Evolutionary conservation across 2,888 invertebrate species (phyloP).

Genomic region (Hypena proboscidalis): DNA sequence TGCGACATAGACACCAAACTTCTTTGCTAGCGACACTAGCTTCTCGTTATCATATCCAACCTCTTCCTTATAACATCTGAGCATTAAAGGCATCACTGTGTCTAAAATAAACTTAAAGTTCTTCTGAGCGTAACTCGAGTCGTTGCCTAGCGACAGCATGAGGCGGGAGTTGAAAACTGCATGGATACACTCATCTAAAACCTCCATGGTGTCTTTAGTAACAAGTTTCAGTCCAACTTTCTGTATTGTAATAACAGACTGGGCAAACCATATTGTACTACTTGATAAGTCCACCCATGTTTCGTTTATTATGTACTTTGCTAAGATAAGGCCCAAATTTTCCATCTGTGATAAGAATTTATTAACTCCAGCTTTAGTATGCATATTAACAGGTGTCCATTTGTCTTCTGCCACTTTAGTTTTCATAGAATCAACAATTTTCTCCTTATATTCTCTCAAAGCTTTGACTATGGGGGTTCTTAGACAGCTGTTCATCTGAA

Average conservation of each 20-base stretch:
- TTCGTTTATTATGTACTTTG: slow-evolving; percentile 86
- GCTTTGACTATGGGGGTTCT: slow-evolving; percentile 91
- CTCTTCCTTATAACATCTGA: slow-evolving; percentile 86
- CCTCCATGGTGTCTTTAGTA: slow-evolving; percentile 90
- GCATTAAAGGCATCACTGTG: slow-evolving; percentile 87
- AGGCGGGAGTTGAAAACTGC: slow-evolving; percentile 91
- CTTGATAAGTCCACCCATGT: slow-evolving; percentile 91
- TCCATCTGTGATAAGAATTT: slow-evolving; percentile 90
- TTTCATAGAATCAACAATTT: slow-evolving; percentile 93
- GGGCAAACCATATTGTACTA: slow-evolving; percentile 92
- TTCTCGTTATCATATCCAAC: slow-evolving; percentile 86
- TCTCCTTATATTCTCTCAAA: slow-evolving; percentile 91
- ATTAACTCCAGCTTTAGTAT: slow-evolving; percentile 88
- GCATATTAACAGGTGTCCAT: slow-evolving; percentile 93
- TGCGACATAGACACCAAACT: slow-evolving; percentile 81
- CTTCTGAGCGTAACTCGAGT: slow-evolving; percentile 82
- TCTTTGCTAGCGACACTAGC: slow-evolving; percentile 79
- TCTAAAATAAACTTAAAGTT: slow-evolving; percentile 90
- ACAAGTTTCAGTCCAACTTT: slow-evolving; percentile 91
- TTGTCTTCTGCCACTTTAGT: slow-evolving; percentile 91
- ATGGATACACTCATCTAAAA: slow-evolving; percentile 89
- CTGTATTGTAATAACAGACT: slow-evolving; percentile 89
- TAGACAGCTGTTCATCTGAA: slow-evolving; percentile 94
- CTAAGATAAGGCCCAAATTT: slow-evolving; percentile 88
- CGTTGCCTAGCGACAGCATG: slow-evolving; percentile 78